phyloP scores from a whole-genome alignment of 2,797 vertebrate species.

The Chloroceryle inda region DNA sequence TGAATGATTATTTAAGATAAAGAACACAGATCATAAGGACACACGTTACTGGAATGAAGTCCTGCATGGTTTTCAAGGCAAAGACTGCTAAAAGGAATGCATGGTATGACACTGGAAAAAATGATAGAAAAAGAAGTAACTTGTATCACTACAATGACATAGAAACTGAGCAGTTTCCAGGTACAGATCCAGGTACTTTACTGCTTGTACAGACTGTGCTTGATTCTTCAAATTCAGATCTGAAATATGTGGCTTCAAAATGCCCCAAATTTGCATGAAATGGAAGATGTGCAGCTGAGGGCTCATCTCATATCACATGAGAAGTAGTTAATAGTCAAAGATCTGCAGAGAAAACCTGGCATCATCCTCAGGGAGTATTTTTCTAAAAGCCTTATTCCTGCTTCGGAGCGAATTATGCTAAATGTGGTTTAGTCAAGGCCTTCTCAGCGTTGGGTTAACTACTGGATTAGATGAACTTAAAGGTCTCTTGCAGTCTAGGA shows the following conservation, averaged over 20 bases:
- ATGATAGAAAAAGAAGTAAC: not conserved
- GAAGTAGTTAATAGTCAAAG: not conserved
- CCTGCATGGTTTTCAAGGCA: not conserved
- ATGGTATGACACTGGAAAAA: not conserved
- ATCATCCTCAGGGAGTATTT: not conserved
- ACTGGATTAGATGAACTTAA: no score
- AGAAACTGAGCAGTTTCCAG: not conserved
- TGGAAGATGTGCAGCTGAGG: not conserved
- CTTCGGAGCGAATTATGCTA: not conserved
- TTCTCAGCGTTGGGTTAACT: no score
- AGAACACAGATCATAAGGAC: not conserved
- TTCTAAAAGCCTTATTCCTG: not conserved
- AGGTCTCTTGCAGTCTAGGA: no score
- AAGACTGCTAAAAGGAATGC: not conserved
- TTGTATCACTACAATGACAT: not conserved
- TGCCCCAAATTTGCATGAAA: not conserved
- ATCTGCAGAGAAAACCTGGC: not conserved
- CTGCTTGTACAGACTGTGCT: not conserved
- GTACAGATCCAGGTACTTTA: not conserved
- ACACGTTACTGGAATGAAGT: not conserved
- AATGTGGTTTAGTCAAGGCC: not conserved
- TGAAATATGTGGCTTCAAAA: not conserved
- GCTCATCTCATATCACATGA: accelerated
- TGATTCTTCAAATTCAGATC: not conserved
- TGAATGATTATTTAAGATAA: not conserved